Percentiles rank a stretch among this genome's conserved stretches.
Evolutionary conservation across 2,888 invertebrate species (phyloP).

Genomic region (Pyrgus malvae): DNA sequence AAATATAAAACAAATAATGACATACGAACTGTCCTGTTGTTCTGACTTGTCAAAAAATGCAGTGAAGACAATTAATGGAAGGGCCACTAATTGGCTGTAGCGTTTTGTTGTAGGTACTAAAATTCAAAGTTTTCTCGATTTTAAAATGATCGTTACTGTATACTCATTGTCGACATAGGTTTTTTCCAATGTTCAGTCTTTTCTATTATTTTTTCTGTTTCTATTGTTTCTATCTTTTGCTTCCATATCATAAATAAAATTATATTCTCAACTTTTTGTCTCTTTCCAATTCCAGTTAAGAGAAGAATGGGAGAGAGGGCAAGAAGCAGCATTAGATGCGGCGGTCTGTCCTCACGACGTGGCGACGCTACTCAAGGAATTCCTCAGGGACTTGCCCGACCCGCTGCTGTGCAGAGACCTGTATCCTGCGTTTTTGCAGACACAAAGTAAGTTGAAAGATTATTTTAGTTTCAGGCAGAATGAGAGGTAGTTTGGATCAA

Average conservation of each 20-base stretch:
- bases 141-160: too few relatives aligned
- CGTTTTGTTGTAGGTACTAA: slow-evolving; percentile 24
- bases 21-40: too few relatives aligned
- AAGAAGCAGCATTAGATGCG: slow-evolving; percentile 86
- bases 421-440: slow-evolving; percentile 94
- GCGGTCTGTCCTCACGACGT: slow-evolving; percentile 96
- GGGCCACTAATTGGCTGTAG: slow-evolving; percentile 25
- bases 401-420: slow-evolving; percentile 94
- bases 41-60: slow-evolving; percentile 31
- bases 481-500: too few relatives aligned
- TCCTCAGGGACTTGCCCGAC: slow-evolving; percentile 95
- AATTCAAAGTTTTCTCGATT: too few relatives aligned
- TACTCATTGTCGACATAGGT: too few relatives aligned
- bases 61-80: slow-evolving; percentile 31
- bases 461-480: too few relatives aligned
- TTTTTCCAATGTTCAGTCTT: too few relatives aligned
- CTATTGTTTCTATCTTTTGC: too few relatives aligned
- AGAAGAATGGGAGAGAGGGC: slow-evolving; percentile 94
- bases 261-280: background rate
- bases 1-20: too few relatives aligned
- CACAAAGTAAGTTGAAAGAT: slow-evolving; percentile 87
- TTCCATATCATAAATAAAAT: too few relatives aligned
- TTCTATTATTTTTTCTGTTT: too few relatives aligned
- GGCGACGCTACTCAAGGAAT: slow-evolving; percentile 95
- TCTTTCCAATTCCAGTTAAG: slow-evolving; percentile 83